Base-by-base conservation (phyloP, 2,113 vertebrate genomes). In the Triplophysa dalaica region DNA sequence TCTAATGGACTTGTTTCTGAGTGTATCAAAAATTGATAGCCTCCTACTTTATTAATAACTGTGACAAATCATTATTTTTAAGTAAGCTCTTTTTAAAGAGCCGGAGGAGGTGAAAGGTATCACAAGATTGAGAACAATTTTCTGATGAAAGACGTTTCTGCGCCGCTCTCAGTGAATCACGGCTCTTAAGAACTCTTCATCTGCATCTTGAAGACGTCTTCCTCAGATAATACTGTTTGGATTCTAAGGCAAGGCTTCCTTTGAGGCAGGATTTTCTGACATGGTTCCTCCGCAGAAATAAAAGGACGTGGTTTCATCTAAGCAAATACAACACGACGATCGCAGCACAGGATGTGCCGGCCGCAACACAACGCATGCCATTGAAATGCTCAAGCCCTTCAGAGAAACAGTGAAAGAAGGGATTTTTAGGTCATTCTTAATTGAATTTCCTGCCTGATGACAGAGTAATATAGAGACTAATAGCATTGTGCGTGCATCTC, bases 371-470 rank as follows among this genome's bases (percentile, higher is more conserved):
- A 79, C 66, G 48, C 77, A 64, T 73, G 79, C 75, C 45, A 81
- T 81, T 73, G 77, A 79, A 77, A 80, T 74, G 77, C 67, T 58
- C 75, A 81, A 75, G 80, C 65, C 77, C 68, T 58, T 19, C 41
- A 74, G 75, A 60, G 38, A 75, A 74, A 16, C 66, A 70, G 61
- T 86, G 74, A 84, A 85, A 85, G 80, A 73, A 74, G 66, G 58
- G 83, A 76, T 76, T 79, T 79, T 82, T 67, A 75, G 85, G 80
- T 82, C 80, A 74, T 77, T 43, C 72, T 73, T 86, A 84, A 86
- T 82, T 82, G 73, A 86, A 86, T 84, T 82, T 77, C 77, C 77
- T 70, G 73, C 48, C 72, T 82, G 79, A 86, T 83, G 82, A 82
- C 75, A 29, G 67, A 72, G 72, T 72, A 73, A 79, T 73, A 79